Evolutionary conservation across 1,140 invertebrate genomes (phyloP), one percentile per base, ranked within the genome.

Genomic region (Orius insidiosus): DNA sequence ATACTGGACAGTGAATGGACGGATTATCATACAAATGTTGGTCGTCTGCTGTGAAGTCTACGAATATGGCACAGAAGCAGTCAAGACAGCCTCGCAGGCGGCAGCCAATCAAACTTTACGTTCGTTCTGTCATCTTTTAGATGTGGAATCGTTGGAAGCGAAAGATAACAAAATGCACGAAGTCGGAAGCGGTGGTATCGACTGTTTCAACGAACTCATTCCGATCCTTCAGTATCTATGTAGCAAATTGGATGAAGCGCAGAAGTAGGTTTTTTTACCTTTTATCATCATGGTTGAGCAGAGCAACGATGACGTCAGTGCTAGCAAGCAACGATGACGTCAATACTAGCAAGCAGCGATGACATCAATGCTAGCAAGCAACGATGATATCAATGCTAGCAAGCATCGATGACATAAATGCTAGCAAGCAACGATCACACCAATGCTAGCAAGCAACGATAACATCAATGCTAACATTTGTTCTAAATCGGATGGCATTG

Each of bases 201-300:
- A 80, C n/a, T 85, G 82, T 53, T 86, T 85, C 61, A 86, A 86
- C 58, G 86, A 93, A 67, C 78, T 85, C 1, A 78, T 92, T 49
- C 83, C 84, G 0, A 82, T 93, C 42, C 76, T 92, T 59, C 83
- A 88, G 52, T 92, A 85, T 57, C 75, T 90, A 37, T 86, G 83
- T 60, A 81, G 85, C 53, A 78, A 84, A 55, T 62, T 93, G 7
- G 77, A 83, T 46, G 81, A 85, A 62, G 76, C 77, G 11, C 79
- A 83, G 63, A 68, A 73, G 81, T 85, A 67, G 67, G 65, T 63
- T 40, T n/a, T n/a, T n/a, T n/a, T n/a, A 41, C 18, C 35, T 46
- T 3, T 37, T 51, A 11, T 11, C 14, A 6, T 40, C n/a, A 13
- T 9, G n/a, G 14, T 36, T 36, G 7, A 33, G n/a, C n/a, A 33